A percentile compares a stretch with the other conserved stretches of the same genome.
phyloP scores from a whole-genome alignment of 1,140 invertebrate species.

The Aphidius gifuensis region DNA sequence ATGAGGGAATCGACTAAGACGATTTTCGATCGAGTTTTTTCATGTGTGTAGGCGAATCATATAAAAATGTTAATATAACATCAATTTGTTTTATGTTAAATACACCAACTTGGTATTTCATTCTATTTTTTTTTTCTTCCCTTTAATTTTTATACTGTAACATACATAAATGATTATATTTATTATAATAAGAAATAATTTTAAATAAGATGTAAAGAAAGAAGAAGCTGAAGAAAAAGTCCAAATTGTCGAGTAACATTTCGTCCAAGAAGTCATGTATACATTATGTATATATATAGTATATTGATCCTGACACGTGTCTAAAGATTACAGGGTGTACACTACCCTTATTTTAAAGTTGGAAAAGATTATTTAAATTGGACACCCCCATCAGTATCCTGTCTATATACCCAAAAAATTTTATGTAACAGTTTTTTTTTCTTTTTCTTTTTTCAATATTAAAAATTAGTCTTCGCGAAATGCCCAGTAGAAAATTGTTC shows the following conservation, averaged over 20 bases:
- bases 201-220: too few relatives aligned
- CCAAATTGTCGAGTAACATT: too few relatives aligned
- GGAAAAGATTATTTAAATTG: slow-evolving; percentile 52
- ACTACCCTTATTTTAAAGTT: slow-evolving; percentile 39
- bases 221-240: too few relatives aligned
- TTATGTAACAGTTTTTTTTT: too few relatives aligned
- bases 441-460: slow-evolving; percentile 21
- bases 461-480: slow-evolving; percentile 32
- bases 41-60: slow-evolving; percentile 1
- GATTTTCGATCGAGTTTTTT: neutral
- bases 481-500: neutral
- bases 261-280: slow-evolving; percentile 18
- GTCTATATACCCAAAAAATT: slow-evolving; percentile 6
- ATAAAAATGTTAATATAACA: slow-evolving; percentile 6
- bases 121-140: too few relatives aligned
- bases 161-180: too few relatives aligned
- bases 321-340: slow-evolving; percentile 49
- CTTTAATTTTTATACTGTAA: too few relatives aligned
- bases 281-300: slow-evolving; percentile 12
- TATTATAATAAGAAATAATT: too few relatives aligned
- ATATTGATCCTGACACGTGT: slow-evolving; percentile 37
- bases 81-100: too few relatives aligned
- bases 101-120: too few relatives aligned
- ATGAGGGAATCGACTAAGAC: slow-evolving; percentile 2
- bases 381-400: slow-evolving; percentile 20